Conservation (phyloP, 2,113 vertebrate species). For the Fregata magnificens region DNA sequence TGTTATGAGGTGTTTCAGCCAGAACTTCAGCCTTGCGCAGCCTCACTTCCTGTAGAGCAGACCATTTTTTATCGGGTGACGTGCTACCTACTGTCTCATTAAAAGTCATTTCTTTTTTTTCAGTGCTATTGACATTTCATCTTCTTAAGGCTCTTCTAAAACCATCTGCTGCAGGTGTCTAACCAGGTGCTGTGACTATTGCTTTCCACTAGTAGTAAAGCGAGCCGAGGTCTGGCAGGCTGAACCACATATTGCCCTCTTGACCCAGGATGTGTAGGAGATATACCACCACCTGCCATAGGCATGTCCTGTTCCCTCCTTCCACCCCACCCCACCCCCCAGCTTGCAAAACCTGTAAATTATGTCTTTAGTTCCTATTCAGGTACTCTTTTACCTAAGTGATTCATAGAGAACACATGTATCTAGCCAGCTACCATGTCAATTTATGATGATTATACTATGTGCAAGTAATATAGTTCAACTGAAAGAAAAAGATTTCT, state of each 20-base stretch:
- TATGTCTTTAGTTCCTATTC: slow-evolving; percentile 19
- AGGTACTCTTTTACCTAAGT: slow-evolving; percentile 24
- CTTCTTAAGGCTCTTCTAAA: not conserved
- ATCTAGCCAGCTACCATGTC: not conserved
- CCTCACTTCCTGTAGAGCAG: not conserved
- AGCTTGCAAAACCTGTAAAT: not conserved
- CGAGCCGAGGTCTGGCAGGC: slow-evolving; percentile 12
- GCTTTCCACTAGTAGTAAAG: not conserved
- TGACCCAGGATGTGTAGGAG: slow-evolving; percentile 52
- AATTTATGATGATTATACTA: not conserved
- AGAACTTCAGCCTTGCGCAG: not conserved
- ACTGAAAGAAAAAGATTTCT: not conserved
- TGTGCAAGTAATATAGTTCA: not conserved
- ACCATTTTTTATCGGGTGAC: not conserved
- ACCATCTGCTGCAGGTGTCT: slow-evolving; percentile 2
- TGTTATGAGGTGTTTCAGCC: not conserved
- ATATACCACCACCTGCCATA: slow-evolving; percentile 28
- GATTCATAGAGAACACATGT: not conserved
- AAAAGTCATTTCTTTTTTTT: not conserved
- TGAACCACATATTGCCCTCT: slow-evolving; percentile 26
- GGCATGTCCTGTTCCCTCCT: slow-evolving; percentile 34
- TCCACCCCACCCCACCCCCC: not conserved
- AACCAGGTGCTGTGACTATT: not conserved
- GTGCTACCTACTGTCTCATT: slow-evolving; percentile 15
- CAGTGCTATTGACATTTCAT: not conserved